Percentiles rank a stretch among this genome's conserved stretches.
Conservation (phyloP, 2,888 invertebrate species). For the Catotricha subobsoleta region DNA sequence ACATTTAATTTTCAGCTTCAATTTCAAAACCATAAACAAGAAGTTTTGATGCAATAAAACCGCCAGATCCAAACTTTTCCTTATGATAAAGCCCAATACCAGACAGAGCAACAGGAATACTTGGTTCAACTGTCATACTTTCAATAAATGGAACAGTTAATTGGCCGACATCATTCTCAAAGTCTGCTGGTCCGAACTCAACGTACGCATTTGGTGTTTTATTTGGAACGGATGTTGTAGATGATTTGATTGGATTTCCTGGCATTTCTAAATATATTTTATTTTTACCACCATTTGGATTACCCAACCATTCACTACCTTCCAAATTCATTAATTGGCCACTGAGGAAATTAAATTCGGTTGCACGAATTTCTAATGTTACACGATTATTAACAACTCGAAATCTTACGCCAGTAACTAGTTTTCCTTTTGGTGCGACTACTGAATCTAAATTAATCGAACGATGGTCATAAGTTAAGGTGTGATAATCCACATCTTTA, state of each 20-base stretch:
- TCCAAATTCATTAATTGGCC: constrained; percentile 25
- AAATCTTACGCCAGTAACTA: constrained; percentile 45
- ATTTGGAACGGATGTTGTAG: constrained; percentile 19
- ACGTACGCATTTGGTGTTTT: constrained; percentile 29
- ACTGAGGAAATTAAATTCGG: constrained; percentile 45
- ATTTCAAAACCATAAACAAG: constrained; percentile 1
- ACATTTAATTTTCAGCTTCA: too few relatives aligned
- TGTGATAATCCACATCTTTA: constrained; percentile 49
- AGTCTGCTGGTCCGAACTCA: constrained; percentile 32
- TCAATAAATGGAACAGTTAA: constrained; percentile 38
- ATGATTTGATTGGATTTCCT: constrained; percentile 22
- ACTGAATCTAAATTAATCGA: constrained; percentile 58
- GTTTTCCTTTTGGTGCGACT: constrained; percentile 38
- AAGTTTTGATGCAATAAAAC: constrained; percentile 33
- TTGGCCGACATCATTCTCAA: constrained; percentile 34
- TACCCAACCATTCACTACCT: background rate
- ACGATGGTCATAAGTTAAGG: constrained; percentile 46
- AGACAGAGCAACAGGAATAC: constrained; percentile 30
- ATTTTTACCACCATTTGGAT: constrained; percentile 7
- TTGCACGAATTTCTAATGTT: constrained; percentile 54
- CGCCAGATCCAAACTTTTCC: constrained; percentile 31
- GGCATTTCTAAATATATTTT: constrained; percentile 21
- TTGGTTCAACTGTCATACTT: constrained; percentile 30
- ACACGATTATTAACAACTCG: constrained; percentile 47
- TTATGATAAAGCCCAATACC: constrained; percentile 37